Base-by-base conservation (phyloP, 2,888 invertebrate genomes). In the Xestia c-nigrum region DNA sequence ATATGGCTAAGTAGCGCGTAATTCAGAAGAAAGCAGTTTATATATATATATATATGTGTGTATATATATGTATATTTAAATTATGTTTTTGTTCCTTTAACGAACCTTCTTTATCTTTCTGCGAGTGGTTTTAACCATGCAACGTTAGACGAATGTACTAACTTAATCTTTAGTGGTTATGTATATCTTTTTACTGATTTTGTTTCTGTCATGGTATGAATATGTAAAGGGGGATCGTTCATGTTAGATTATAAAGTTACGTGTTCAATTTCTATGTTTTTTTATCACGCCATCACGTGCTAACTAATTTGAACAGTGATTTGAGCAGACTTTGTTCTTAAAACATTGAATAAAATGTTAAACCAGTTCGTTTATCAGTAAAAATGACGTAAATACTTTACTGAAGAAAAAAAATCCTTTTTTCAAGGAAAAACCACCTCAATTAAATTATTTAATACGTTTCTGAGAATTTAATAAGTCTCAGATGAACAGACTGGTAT, bases 101-200 rank as follows among this genome's bases (percentile, higher is more conserved):
- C 68, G 3, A 91, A 89, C 91, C 92, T 89, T 92, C 90, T 90
- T 85, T 76, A 74, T 87, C 83, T 88, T 84, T 87, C 88, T 43
- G 7, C 21, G 9, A 3, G 9, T 61, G 24, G 63, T 0, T 6
- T 61, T 72, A 12, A 19, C 31, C 50, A 77, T 85, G 65, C 81
- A 81, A 74, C 80, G 65, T 72, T 84, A 78, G 76, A 85, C 77
- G 72, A 78, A 84, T 85, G 66, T 82, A 85, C 80, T 81, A 81
- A 86, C 87, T 87, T 89, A 87, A 90, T 88, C 87, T 89, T 88
- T 70, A 83, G 43, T 85, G 74, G 75, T 80, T 77, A 74, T 75
- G 66, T 67, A 75, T 85, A 80, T 80, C 38, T 81, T 81, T 84
- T 83, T 83, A 68, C 73, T 84, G 59, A 81, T 80, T 81, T 74